Evolutionary conservation across 2,797 vertebrate species (phyloP).

Genomic region (Sandelia bainsii): DNA sequence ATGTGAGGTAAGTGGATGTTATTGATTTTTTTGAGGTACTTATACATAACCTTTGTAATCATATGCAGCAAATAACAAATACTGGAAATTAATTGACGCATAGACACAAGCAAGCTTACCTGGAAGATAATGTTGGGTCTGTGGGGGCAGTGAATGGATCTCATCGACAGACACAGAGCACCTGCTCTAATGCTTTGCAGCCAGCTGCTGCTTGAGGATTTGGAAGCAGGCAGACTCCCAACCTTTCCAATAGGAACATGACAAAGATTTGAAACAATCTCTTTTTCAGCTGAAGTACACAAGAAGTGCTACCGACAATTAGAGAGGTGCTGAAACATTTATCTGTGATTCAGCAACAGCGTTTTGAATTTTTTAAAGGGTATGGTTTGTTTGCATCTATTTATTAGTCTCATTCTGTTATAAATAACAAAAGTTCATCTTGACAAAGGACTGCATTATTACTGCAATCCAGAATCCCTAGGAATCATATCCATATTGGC

Average conservation of each 20-base stretch:
- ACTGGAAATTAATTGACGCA: background rate
- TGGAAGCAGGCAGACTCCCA: background rate
- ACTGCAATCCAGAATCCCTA: background rate
- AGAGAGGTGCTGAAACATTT: background rate
- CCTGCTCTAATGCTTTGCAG: background rate
- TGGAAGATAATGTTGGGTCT: background rate
- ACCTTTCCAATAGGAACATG: background rate
- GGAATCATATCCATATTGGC: background rate
- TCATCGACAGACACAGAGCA: background rate
- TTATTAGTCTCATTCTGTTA: background rate
- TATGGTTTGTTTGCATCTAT: too few relatives aligned
- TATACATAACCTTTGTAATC: background rate
- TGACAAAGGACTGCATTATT: background rate
- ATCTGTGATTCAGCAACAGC: background rate
- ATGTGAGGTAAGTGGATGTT: background rate
- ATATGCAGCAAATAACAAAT: background rate
- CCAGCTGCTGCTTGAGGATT: slow-evolving; percentile 18
- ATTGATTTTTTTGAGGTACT: slow-evolving; percentile 1
- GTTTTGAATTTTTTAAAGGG: too few relatives aligned
- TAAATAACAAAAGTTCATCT: background rate
- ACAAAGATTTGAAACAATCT: slow-evolving; percentile 23
- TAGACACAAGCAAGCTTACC: background rate
- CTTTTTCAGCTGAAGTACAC: background rate
- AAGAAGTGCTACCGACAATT: background rate
- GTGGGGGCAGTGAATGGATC: background rate